Evolutionary conservation across 2,888 invertebrate genomes (phyloP).

Genomic region (Stegana nigrithorax): DNA sequence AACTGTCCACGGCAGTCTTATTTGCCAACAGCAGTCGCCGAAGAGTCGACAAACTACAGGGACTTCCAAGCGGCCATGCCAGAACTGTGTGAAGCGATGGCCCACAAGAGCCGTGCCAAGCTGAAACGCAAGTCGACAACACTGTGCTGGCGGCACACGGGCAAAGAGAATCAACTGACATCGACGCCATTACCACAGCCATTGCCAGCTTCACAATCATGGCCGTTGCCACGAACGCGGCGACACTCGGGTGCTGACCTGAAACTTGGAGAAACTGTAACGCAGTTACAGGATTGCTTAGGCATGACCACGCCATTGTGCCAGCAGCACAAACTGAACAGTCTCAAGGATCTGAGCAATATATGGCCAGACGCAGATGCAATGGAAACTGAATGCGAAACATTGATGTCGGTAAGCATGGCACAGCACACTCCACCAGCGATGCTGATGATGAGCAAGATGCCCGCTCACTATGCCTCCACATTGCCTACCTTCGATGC

Average conservation of each 20-base stretch:
- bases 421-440: constrained; percentile 12
- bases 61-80: constrained; percentile 17
- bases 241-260: constrained; percentile 24
- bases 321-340: background rate
- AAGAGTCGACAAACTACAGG: constrained; percentile 2
- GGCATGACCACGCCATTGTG: background rate
- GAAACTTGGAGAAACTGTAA: no score
- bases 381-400: constrained; percentile 25
- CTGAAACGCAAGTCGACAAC: constrained; percentile 34
- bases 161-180: constrained; percentile 64
- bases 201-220: constrained; percentile 6
- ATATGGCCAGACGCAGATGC: constrained; percentile 43
- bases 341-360: constrained; percentile 59
- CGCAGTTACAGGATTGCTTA: no score
- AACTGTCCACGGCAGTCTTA: constrained; percentile 62
- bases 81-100: no score
- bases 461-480: constrained; percentile 49
- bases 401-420: background rate
- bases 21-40: constrained; percentile 36
- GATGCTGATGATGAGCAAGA: constrained; percentile 11
- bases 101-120: constrained; percentile 25
- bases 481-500: constrained; percentile 66
- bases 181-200: constrained; percentile 54
- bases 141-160: constrained; percentile 24
- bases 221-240: constrained; percentile 2